Percentiles rank a stretch among this genome's conserved stretches.
These are phyloP conservation scores for Mystacornis crossleyi DNA, from an alignment of 2,113 vertebrate genomes.

Conservation along the genomic window DNA sequence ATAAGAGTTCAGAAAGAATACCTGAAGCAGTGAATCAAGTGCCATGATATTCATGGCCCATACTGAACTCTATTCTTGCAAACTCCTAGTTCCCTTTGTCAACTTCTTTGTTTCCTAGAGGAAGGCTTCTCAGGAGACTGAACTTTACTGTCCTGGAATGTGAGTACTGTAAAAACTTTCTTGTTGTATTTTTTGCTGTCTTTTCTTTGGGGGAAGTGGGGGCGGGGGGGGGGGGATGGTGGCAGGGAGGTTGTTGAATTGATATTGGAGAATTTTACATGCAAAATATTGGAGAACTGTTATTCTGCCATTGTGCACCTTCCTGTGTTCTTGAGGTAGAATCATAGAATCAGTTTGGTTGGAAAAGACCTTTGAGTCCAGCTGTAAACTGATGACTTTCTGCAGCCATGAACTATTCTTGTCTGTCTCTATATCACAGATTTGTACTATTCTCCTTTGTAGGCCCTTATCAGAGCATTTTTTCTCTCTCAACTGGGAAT, in stretches of 20 bases:
- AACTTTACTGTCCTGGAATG: not conserved
- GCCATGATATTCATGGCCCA: rapidly evolving
- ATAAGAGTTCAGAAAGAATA: not conserved
- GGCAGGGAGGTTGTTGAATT: not conserved
- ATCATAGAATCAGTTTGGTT: not conserved
- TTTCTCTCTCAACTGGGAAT: not conserved
- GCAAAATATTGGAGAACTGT: not conserved
- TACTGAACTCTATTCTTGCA: not conserved
- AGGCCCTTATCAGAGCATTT: not conserved
- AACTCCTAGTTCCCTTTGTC: not conserved
- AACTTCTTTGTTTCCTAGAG: not conserved
- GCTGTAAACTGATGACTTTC: not conserved
- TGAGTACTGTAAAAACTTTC: not conserved
- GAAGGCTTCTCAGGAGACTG: not conserved
- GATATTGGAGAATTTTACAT: not conserved
- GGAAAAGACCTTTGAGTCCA: not conserved
- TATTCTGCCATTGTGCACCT: not conserved
- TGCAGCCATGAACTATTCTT: not conserved
- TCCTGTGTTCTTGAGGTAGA: not conserved
- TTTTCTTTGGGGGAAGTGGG: not conserved
- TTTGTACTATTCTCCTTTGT: not conserved
- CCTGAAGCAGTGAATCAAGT: not conserved
- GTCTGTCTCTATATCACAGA: not conserved
- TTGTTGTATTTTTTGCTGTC: not conserved
- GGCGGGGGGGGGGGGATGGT: too few relatives aligned